Base-by-base conservation (phyloP, 2,888 invertebrate genomes). In the Lasioglossum pauxillum region DNA sequence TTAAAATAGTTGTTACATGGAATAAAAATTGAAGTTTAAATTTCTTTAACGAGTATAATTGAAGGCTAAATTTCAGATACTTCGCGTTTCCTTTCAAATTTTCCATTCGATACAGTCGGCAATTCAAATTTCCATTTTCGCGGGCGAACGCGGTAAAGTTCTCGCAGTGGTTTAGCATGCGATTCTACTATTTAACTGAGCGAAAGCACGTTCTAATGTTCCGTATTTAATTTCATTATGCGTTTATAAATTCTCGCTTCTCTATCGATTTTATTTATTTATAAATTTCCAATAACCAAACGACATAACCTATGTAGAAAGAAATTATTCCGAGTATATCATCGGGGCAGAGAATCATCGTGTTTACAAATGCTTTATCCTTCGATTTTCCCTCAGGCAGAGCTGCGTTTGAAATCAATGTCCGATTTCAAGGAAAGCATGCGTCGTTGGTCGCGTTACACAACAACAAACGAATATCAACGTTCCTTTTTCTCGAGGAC, bases 381-480 rank as follows among this genome's bases (percentile, higher is more conserved):
- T 57, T 57, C 57, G 12, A 57, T 57, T 12, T n/a, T 57, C 57
- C n/a, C n/a, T n/a, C 57, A 57, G 57, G n/a, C n/a, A 57, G 1
- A n/a, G n/a, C 57, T 57, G 4, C n/a, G 12, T 57, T 57, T 53
- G n/a, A 53, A 53, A n/a, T 53, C 53, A 53, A 53, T 57, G 57
- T 23, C 12, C 4, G n/a, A n/a, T 57, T 57, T 8, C 4, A 8
- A n/a, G 57, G 35, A 44, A 67, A 72, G 53, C 67, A 76, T 67
- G 53, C n/a, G 57, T 60, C 23, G 41, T 23, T 74, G 57, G 69
- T 77, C 10, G 27, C 31, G 57, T 35, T n/a, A 23, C 31, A 38
- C 71, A 76, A 85, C 78, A 85, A 85, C 78, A 85, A 85, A 84
- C 72, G 84, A 85, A 73, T 57, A 76, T 84, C 84, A 76, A 41